phyloP scores from a whole-genome alignment of 92 coral and sea anemone genomes.

The Epizoanthus illoricatus region DNA sequence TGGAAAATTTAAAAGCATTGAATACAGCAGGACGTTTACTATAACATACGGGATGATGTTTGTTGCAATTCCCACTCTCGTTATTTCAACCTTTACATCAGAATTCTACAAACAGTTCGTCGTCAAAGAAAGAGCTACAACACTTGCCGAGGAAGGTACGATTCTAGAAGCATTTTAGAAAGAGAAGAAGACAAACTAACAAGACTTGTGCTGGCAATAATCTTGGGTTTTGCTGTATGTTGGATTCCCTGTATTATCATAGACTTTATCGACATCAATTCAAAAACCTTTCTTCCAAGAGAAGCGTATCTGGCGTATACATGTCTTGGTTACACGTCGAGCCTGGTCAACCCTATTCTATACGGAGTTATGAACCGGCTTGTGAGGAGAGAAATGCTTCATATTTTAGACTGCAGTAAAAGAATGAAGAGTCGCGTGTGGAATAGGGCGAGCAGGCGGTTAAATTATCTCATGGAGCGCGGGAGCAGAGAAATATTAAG shows the following conservation, averaged over 20 bases:
- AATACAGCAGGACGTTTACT: conserved; percentile 54
- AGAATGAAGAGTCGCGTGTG: not conserved
- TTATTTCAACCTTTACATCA: conserved; percentile 55
- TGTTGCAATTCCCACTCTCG: conserved; percentile 52
- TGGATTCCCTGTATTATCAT: conserved; percentile 71
- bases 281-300: conserved; percentile 55
- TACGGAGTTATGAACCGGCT: conserved; percentile 73
- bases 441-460: not conserved
- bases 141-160: conserved; percentile 59
- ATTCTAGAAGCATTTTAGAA: conserved; percentile 60
- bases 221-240: conserved; percentile 68
- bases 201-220: conserved; percentile 56
- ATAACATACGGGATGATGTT: conserved; percentile 52
- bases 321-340: conserved; percentile 59
- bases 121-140: conserved; percentile 61
- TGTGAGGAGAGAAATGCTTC: conserved; percentile 60
- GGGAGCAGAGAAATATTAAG: not conserved
- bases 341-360: conserved; percentile 64
- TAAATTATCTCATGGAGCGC: not conserved
- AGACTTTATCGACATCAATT: conserved; percentile 57
- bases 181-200: conserved; percentile 74
- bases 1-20: conserved; percentile 41
- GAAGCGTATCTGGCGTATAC: conserved; percentile 64
- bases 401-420: conserved; percentile 26
- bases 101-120: conserved; percentile 69